These are phyloP conservation scores for Notechis scutatus DNA, from an alignment of 2,113 vertebrate species.

Conservation along the genomic window DNA sequence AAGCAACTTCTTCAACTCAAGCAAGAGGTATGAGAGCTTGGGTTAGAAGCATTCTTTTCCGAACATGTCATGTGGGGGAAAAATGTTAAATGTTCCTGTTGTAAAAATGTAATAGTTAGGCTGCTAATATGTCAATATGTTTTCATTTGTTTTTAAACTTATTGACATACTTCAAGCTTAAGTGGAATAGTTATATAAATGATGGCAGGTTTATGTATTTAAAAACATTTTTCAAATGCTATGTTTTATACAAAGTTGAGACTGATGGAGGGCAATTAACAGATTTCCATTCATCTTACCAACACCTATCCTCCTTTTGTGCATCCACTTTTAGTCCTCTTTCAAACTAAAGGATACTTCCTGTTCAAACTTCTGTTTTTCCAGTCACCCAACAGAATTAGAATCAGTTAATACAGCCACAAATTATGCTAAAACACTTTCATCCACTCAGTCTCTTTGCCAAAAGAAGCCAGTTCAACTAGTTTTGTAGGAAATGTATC, in stretches of 20 bases:
- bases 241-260: neutral
- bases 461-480: neutral
- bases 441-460: neutral
- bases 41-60: neutral
- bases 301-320: neutral
- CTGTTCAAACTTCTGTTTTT: neutral
- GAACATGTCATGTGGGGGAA: neutral
- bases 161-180: neutral
- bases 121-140: neutral
- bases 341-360: neutral
- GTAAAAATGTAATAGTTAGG: accelerated
- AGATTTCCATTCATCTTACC: neutral
- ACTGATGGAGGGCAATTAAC: neutral
- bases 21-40: constrained; percentile 75
- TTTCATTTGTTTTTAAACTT: neutral
- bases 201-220: neutral
- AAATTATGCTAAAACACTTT: neutral
- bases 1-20: constrained; percentile 81
- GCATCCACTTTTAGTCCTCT: neutral
- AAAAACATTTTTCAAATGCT: neutral
- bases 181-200: neutral
- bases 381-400: neutral
- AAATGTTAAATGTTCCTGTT: neutral
- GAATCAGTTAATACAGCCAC: neutral
- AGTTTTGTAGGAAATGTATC: neutral